These are phyloP conservation scores for Heliangelus exortis DNA, from an alignment of 2,797 vertebrate species.

Conservation along the genomic window DNA sequence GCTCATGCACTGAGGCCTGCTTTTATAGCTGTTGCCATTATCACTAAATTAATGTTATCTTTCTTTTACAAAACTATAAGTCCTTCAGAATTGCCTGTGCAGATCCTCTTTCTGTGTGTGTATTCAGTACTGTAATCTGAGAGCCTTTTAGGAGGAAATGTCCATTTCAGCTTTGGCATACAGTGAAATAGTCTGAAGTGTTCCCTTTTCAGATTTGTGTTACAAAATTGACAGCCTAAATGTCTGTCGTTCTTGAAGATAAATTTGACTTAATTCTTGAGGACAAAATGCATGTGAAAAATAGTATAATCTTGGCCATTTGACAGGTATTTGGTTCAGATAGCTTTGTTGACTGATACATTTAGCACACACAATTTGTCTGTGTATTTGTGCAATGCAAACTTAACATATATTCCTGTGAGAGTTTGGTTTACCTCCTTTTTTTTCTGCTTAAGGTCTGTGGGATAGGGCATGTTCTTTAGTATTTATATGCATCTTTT, in stretches of 20 bases:
- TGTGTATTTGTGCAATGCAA: background rate
- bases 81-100: background rate
- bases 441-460: background rate
- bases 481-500: slow-evolving; percentile 1
- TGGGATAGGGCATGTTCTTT: background rate
- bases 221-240: background rate
- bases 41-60: background rate
- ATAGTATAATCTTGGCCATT: background rate
- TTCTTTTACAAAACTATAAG: background rate
- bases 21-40: background rate
- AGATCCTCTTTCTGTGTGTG: background rate
- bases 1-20: background rate
- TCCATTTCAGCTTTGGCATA: background rate
- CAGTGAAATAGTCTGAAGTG: background rate
- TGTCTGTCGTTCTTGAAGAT: background rate
- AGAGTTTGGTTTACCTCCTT: background rate
- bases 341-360: background rate
- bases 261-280: background rate
- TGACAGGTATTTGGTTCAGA: slow-evolving; percentile 22
- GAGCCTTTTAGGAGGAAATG: background rate
- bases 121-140: background rate
- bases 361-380: background rate
- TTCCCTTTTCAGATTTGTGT: background rate
- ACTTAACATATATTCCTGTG: background rate
- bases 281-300: background rate